Base-by-base conservation (phyloP, 2,113 vertebrate genomes). In the Ammodytes dubius region DNA sequence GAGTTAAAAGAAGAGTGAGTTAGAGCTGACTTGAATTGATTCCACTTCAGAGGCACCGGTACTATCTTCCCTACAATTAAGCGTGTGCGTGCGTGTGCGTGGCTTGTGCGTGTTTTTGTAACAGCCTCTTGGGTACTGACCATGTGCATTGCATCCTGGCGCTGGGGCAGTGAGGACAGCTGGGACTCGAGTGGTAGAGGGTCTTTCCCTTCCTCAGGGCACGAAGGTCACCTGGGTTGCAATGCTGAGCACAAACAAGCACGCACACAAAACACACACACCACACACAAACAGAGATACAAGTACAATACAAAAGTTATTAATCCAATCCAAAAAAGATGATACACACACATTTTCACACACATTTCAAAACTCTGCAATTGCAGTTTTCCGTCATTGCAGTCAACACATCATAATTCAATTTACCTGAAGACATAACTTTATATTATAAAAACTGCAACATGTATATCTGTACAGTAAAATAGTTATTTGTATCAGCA, bases 151-250 rank as follows among this genome's bases (percentile, higher is more conserved):
- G 95, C 43, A 0, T 99, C 97, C 89, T 97, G 97, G 91, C 97
- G 96, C 74, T 96, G 97, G 0, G 97, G 96, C 93, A 98, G 94
- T 0, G 96, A 96, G 0, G 97, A 95, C 66, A 99, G 97, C 95
- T 98, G 97, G 13, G 97, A 97, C 93, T 99, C 98, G 0, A 99
- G 95, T 97, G 97, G 94, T 98, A 98, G 0, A 96, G 96, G 40
- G 96, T 97, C 91, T 97, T 93, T 58, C 97, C 97, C 87, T 99
- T 99, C 90, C 97, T 94, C 83, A 98, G 95, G 11, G 93, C 96
- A 83, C 97, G 96, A 81, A 96, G 95, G 89, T 98, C 97, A 70
- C 96, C 96, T 0, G 95, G 88, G 91, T 96, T 96, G 37, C 95
- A 95, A 94, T 98, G 97, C 93, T 95, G 17, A n/a, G 57, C 19